Evolutionary conservation across 1,140 invertebrate species (phyloP), one percentile per base, ranked within the genome.

Genomic region (Zaprionus taronus): DNA sequence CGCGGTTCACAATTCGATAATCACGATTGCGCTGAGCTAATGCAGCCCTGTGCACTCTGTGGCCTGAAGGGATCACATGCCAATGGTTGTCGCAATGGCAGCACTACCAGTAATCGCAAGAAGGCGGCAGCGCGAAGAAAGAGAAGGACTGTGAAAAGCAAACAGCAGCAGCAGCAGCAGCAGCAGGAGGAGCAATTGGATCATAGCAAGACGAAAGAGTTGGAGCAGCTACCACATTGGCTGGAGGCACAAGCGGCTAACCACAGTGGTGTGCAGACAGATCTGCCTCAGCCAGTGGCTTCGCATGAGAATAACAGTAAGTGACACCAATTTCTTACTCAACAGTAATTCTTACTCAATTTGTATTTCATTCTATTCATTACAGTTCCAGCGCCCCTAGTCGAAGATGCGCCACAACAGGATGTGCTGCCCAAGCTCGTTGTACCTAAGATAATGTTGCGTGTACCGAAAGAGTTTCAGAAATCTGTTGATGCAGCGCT

Each of bases 1-100:
- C 95, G 96, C 78, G 94, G 94, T 72, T 95, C 96, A 84, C 94
- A 96, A 81, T 97, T 96, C 93, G 95, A 95, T 64, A 94, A 95
- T 81, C 96, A 97, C 82, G 94, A 94, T 82, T 97, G 96, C 92
- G 92, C 93, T 3, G 81, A 92, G 44, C 80, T 86, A 5, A 80
- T 92, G 57, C 84, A 92, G 66, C 83, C 92, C 2, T 90, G 85
- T 66, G 60, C 77, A 4, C 41, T 82, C 11, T 93, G 92, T 57
- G 87, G 83, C 4, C 77, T 78, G 56, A 87, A 85, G 26, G 74
- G 79, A 7, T 55, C 65, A 5, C 92, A 93, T 78, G 69, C 69
- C 41, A 76, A 77, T 56, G 87, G 81, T 15, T 93, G 90, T 69
- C 72, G 76, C 60, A 85, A 85, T 34, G 73, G 61, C 44, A 89